Conservation (phyloP, 2,888 invertebrate genomes). For the Rhopalosiphum nymphaeae region DNA sequence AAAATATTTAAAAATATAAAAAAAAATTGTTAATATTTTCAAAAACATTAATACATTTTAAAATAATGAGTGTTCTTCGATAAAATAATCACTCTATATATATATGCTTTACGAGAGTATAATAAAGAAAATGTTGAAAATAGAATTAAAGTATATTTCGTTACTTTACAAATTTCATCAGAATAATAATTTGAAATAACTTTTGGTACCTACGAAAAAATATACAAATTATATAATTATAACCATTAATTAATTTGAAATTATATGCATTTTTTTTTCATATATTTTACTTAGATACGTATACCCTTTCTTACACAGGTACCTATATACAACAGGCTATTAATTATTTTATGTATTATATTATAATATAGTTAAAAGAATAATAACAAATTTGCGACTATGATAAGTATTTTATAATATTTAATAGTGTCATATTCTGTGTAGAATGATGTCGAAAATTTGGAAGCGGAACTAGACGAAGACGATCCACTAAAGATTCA, state of each 20-base stretch:
- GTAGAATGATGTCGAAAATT: constrained; percentile 71
- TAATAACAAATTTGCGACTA: background rate
- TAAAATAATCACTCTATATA: background rate
- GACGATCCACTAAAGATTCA: constrained; percentile 70
- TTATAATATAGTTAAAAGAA: background rate
- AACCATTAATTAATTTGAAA: too few species aligned
- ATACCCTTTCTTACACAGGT: background rate
- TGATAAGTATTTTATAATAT: background rate
- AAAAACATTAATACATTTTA: too few species aligned
- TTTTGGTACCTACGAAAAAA: background rate
- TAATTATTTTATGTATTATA: background rate
- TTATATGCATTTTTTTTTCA: background rate
- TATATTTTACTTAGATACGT: too few species aligned
- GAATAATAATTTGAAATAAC: background rate
- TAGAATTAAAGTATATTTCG: background rate
- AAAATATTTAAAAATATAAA: too few species aligned
- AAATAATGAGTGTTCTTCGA: too few species aligned
- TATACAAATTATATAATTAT: background rate
- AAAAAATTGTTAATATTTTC: too few species aligned
- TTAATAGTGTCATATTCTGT: background rate
- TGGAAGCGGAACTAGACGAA: constrained; percentile 73
- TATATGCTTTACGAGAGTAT: background rate
- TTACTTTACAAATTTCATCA: background rate
- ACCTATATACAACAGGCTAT: too few species aligned
- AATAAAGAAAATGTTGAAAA: background rate